These are phyloP conservation scores for Pseudochaenichthys georgianus DNA, from an alignment of 2,797 vertebrate genomes.

Conservation along the genomic window DNA sequence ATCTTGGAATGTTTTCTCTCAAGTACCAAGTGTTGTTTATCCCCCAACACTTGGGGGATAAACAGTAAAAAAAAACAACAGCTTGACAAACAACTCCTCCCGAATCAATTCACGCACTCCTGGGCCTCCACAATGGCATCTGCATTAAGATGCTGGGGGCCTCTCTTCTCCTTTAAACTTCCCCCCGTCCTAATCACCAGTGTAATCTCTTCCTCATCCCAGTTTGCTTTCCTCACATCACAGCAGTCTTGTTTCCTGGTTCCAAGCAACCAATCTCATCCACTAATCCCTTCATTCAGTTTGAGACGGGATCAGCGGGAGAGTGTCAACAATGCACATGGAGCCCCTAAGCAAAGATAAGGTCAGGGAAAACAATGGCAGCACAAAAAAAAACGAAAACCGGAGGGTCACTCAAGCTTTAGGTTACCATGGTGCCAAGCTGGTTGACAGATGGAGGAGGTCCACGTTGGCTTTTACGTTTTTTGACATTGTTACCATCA, in stretches of 20 bases:
- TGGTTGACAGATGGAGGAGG: conserved; percentile 51
- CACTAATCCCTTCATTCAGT: conserved; percentile 64
- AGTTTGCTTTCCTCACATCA: conserved; percentile 44
- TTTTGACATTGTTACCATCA: neutral
- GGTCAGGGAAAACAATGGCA: conserved; percentile 59
- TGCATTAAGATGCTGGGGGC: conserved; percentile 54
- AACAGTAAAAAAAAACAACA: conserved; percentile 67
- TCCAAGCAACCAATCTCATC: conserved; percentile 41
- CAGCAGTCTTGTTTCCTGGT: conserved; percentile 48
- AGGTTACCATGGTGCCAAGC: conserved; percentile 54
- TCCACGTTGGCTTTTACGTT: neutral
- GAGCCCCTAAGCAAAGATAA: conserved; percentile 51
- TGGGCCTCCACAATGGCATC: conserved; percentile 42
- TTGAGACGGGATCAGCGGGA: conserved; percentile 43
- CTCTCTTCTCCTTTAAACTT: conserved; percentile 29
- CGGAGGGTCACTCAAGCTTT: conserved; percentile 40
- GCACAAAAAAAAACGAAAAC: conserved; percentile 24
- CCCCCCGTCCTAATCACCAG: conserved; percentile 36
- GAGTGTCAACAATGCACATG: conserved; percentile 53
- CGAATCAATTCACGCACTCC: conserved; percentile 34
- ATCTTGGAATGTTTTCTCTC: conserved; percentile 77
- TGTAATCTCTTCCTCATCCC: conserved; percentile 57
- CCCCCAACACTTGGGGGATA: conserved; percentile 17
- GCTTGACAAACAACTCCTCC: conserved; percentile 74
- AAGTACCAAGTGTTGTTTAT: conserved; percentile 68